phyloP scores from a whole-genome alignment of 1,140 invertebrate genomes.

The Diabrotica undecimpunctata region DNA sequence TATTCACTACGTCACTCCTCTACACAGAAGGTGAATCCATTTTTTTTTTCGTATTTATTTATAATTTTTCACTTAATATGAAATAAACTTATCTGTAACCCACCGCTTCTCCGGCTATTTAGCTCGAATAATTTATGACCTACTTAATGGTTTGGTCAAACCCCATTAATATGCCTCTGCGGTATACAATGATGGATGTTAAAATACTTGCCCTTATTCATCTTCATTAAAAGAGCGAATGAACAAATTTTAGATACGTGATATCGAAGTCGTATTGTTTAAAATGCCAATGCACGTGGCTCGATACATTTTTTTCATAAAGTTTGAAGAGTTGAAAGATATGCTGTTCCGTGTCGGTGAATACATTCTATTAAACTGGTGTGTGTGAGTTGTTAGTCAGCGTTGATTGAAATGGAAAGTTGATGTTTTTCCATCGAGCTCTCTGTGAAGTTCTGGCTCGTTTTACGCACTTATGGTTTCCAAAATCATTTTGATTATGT shows the following conservation, averaged over 20 bases:
- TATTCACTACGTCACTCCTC: too few species aligned
- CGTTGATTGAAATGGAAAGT: neutral
- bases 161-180: too few species aligned
- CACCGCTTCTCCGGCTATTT: too few species aligned
- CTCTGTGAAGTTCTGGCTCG: neutral
- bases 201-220: neutral
- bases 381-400: neutral
- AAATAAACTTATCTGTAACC: too few species aligned
- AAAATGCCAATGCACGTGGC: neutral
- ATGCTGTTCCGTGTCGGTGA: neutral
- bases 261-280: neutral
- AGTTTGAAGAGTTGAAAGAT: neutral
- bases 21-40: too few species aligned
- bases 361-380: neutral
- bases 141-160: too few species aligned
- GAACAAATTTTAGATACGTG: conserved; percentile 1
- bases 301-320: neutral
- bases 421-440: neutral
- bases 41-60: too few species aligned
- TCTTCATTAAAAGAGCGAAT: neutral
- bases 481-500: too few species aligned
- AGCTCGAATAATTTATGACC: too few species aligned
- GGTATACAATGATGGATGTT: neutral
- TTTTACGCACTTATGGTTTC: neutral
- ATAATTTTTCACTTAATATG: too few species aligned